Conservation (phyloP, 2,888 invertebrate species). For the Ceratothoa steindachneri region DNA sequence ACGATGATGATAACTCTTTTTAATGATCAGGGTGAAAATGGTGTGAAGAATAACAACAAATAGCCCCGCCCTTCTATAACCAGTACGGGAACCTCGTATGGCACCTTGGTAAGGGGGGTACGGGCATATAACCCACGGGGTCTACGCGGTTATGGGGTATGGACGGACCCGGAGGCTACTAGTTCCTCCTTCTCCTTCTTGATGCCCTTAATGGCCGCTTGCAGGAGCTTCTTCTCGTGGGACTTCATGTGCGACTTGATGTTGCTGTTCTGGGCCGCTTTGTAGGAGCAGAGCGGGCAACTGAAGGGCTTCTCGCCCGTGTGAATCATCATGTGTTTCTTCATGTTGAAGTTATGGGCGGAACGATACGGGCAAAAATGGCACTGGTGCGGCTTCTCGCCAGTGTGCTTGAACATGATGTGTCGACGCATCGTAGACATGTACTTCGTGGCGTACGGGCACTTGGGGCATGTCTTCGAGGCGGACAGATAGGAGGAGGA, state of each 20-base stretch:
- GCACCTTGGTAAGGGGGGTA: too few species aligned
- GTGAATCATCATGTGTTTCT: conserved; percentile 24
- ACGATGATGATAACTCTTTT: too few species aligned
- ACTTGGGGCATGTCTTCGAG: conserved; percentile 12
- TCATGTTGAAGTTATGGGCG: conserved; percentile 21
- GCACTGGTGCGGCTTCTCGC: conserved; percentile 6
- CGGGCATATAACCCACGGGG: too few species aligned
- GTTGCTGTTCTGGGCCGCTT: neutral
- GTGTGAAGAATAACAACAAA: too few species aligned
- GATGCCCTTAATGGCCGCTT: neutral
- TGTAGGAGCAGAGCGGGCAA: conserved; percentile 16
- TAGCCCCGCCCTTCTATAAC: too few species aligned
- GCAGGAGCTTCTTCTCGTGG: neutral
- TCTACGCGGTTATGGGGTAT: too few species aligned
- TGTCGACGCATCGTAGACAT: conserved; percentile 13
- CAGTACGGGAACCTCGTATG: too few species aligned
- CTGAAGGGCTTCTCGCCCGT: conserved; percentile 18
- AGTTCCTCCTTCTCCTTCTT: neutral
- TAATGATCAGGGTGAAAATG: too few species aligned
- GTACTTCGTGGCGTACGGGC: conserved; percentile 14
- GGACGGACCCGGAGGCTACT: too few species aligned
- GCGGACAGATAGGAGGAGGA: neutral
- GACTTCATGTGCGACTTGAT: neutral
- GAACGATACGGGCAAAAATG: conserved; percentile 17
- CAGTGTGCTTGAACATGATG: conserved; percentile 16